These are phyloP conservation scores for Mactra quadrangularis DNA, from an alignment of 1,140 invertebrate genomes.

Conservation along the genomic window DNA sequence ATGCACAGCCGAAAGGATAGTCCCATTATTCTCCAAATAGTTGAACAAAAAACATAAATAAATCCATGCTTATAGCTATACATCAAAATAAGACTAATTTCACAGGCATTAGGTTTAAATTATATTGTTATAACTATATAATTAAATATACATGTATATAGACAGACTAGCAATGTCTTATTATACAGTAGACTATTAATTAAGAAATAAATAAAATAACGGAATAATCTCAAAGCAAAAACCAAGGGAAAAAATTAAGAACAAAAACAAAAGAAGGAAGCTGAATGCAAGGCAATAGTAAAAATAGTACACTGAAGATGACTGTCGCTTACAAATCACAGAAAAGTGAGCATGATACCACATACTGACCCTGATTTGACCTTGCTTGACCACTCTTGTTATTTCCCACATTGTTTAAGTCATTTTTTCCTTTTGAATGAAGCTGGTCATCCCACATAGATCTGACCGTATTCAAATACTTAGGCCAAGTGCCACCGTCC, in stretches of 20 bases:
- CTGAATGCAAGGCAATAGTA: constrained; percentile 9
- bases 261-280: constrained; percentile 24
- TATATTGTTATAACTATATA: too few species aligned
- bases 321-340: constrained; percentile 19
- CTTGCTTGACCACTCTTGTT: constrained; percentile 54
- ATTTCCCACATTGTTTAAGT: constrained; percentile 48
- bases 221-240: background rate
- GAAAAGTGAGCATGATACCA: constrained; percentile 10
- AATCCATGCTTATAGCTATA: too few species aligned
- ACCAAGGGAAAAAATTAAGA: background rate
- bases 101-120: too few species aligned
- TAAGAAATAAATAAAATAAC: too few species aligned
- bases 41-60: too few species aligned
- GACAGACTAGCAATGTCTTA: too few species aligned
- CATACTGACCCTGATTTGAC: constrained; percentile 64
- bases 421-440: constrained; percentile 62
- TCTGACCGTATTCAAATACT: constrained; percentile 79
- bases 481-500: constrained; percentile 71
- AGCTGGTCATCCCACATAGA: constrained; percentile 79
- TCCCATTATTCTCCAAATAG: too few species aligned
- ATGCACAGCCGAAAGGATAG: too few species aligned
- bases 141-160: too few species aligned
- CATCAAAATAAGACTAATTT: too few species aligned
- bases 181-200: too few species aligned
- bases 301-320: constrained; percentile 7